Evolutionary conservation across 2,113 vertebrate genomes (phyloP), one percentile per base, ranked within the genome.

Genomic region (Macquaria ambigua): DNA sequence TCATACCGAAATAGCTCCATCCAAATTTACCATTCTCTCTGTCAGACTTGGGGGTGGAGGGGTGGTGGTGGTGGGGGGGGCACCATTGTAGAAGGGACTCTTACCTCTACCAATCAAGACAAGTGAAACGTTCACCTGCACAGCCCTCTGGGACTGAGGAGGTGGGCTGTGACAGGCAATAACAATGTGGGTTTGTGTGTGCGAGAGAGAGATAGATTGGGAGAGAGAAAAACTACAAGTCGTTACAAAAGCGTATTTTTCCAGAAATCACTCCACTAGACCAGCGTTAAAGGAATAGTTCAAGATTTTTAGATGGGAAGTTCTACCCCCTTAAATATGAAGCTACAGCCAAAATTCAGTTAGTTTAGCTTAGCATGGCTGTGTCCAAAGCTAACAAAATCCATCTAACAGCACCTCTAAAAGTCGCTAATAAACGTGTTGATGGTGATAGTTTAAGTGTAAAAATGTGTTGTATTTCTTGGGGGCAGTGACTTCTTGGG

Each of bases 1-100:
- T 80, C 52, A 9, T 23, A 55, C 58, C 2, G 31, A 87, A 90
- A 91, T 84, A 90, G 83, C 76, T 73, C 79, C 18, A 23, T 84
- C 84, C 74, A 72, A 89, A 93, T 90, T 48, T 66, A 81, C 67
- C 34, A 20, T 31, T 53, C 55, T 18, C 52, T 64, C 79, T 83
- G 79, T 85, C 86, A 83, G 63, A 82, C 50, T 66, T 62, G 6
- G 58, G 61, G 34, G 34, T 34, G 34, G 34, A n/a, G n/a, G n/a
- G n/a, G n/a, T 34, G 34, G 34, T 34, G 34, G 34, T 34, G 34
- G 34, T 3, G 34, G 34, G 34, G 2, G 66, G 74, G 72, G 37
- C 69, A 67, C 55, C 74, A 0, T 6, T 34, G 79, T 80, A 23
- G 25, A 59, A 55, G 59, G 68, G 62, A 62, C 37, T 75, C 72